Conservation (phyloP, 37 sponge, comb jelly and placozoan genomes). For the Aplysina aerophoba region DNA sequence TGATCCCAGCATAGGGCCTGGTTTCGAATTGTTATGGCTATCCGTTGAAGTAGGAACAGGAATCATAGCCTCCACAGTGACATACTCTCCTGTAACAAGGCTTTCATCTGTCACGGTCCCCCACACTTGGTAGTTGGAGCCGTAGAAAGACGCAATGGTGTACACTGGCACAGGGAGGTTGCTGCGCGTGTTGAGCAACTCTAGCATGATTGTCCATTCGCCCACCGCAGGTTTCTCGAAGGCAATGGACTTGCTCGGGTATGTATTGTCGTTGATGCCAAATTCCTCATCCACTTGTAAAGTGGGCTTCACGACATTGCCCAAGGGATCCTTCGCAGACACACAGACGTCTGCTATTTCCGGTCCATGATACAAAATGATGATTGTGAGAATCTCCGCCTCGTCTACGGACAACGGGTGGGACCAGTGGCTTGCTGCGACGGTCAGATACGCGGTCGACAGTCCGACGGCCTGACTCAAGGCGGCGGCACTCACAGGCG, state of each 20-base stretch:
- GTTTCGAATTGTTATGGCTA: no score
- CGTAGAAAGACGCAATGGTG: constrained; percentile 1
- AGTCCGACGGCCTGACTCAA: neutral
- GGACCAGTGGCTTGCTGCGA: neutral
- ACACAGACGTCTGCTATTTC: neutral
- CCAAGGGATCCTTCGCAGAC: neutral
- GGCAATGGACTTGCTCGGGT: constrained; percentile 13
- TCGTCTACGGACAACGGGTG: constrained; percentile 21
- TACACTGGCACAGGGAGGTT: neutral
- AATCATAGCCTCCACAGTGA: neutral
- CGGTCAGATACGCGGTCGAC: neutral
- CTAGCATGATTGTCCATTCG: neutral
- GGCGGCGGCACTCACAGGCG: neutral
- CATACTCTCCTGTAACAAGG: neutral
- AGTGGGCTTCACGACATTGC: neutral
- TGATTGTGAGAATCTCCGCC: neutral
- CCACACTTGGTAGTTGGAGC: neutral
- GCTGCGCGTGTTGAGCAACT: neutral
- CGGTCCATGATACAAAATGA: neutral
- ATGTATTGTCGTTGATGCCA: constrained; percentile 11
- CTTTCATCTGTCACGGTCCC: neutral
- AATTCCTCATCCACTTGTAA: constrained; percentile 12
- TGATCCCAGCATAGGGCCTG: neutral
- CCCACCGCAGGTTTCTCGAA: neutral
- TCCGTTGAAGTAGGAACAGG: neutral